Conservation (phyloP, 2,113 vertebrate genomes). For the Chunga burmeisteri region DNA sequence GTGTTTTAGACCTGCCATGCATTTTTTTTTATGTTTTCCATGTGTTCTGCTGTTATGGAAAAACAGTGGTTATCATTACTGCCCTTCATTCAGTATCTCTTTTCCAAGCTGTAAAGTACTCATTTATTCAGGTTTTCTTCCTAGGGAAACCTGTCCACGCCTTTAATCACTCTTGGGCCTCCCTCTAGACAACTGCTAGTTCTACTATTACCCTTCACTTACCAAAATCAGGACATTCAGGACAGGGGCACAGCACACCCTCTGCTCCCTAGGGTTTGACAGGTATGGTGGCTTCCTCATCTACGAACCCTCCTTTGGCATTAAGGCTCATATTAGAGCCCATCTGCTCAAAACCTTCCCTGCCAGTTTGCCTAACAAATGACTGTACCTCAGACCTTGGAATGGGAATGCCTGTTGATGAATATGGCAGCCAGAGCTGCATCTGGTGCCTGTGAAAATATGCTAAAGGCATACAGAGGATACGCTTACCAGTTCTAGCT, state of each 20-base stretch:
- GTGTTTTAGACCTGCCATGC: not conserved
- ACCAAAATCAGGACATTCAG: not conserved
- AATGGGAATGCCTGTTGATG: not conserved
- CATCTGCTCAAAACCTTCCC: not conserved
- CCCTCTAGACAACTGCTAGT: not conserved
- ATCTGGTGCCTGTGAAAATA: not conserved
- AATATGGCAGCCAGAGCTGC: not conserved
- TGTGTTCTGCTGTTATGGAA: not conserved
- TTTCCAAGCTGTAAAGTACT: not conserved
- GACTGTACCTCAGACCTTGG: not conserved
- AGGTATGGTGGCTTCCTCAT: not conserved
- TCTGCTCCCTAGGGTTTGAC: not conserved
- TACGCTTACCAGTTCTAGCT: not conserved
- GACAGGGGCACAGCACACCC: not conserved
- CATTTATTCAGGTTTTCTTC: not conserved
- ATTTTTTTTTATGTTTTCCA: not conserved
- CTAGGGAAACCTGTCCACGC: not conserved
- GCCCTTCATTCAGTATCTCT: not conserved
- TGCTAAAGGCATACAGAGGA: not conserved
- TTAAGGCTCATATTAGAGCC: not conserved
- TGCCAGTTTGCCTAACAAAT: not conserved
- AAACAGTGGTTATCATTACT: not conserved
- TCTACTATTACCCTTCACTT: not conserved
- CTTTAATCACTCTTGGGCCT: not conserved
- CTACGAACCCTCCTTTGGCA: not conserved